These are phyloP conservation scores for Trichopria drosophilae DNA, from an alignment of 2,888 invertebrate genomes.

Conservation along the genomic window DNA sequence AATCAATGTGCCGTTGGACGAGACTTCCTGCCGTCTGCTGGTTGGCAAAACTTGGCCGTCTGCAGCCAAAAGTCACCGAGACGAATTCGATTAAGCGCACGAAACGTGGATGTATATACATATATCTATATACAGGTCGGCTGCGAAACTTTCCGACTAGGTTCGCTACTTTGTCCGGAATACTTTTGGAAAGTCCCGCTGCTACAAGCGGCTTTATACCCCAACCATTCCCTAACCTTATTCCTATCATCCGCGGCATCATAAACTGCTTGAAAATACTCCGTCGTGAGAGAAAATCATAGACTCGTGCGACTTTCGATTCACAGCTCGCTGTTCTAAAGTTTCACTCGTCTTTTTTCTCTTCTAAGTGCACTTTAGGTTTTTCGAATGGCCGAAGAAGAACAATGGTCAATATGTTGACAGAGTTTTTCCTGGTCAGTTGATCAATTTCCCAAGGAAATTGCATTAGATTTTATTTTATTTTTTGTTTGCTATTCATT, in stretches of 20 bases:
- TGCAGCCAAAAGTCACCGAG: constrained; percentile 52
- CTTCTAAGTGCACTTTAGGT: too few species aligned
- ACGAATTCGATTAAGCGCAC: constrained; percentile 32
- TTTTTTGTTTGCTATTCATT: too few species aligned
- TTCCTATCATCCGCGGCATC: too few species aligned
- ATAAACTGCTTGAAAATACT: constrained; percentile 21
- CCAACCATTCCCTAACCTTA: too few species aligned
- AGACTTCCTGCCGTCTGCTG: constrained; percentile 84
- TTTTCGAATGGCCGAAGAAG: too few species aligned
- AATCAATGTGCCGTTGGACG: constrained; percentile 82
- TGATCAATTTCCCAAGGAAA: too few species aligned
- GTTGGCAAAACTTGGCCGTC: constrained; percentile 85
- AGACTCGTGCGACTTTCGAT: constrained; percentile 18
- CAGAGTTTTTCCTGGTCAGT: too few species aligned
- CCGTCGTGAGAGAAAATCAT: constrained; percentile 8
- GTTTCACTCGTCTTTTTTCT: too few species aligned
- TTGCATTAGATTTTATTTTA: too few species aligned
- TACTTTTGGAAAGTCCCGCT: constrained; percentile 31
- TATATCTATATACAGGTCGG: constrained; percentile 19
- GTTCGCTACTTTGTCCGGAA: constrained; percentile 29
- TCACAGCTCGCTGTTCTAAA: too few species aligned
- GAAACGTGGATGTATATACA: too few species aligned
- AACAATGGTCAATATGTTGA: too few species aligned
- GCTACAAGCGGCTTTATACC: constrained; percentile 28
- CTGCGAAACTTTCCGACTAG: constrained; percentile 32